Base-by-base conservation (phyloP, 2,888 invertebrate genomes). In the Rotaria magnacalcarata region DNA sequence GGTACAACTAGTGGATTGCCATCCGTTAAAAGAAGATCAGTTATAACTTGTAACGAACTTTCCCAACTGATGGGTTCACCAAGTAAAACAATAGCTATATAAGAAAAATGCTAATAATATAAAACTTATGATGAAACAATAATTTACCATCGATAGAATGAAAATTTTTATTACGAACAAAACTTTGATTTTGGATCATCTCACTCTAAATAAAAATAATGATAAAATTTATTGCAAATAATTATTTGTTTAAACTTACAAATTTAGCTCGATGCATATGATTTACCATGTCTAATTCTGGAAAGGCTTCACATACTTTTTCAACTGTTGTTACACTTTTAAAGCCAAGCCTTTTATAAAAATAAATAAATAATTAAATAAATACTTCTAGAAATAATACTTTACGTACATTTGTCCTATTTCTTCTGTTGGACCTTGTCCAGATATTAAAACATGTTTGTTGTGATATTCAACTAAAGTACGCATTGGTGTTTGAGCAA, bases 1-100 rank as follows among this genome's bases (percentile, higher is more conserved):
- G 89, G 89, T 24, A 88, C 88, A 16, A 89, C 88, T 56, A 89
- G 88, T 34, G 91, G 91, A 85, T 89, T 89, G 14, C 91, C 91
- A 85, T 90, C 89, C 0, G 91, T 90, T 86, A 90, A 87, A 47
- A 91, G 88, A 19, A 91, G 88, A 87, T 91, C 91, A 21, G 91
- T 89, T n/a, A 91, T 87, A 8, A 91, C 87, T 87, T 91, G 91
- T 7, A 91, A 89, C 86, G 90, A 89, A 4, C 89, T 89, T 88
- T 91, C 91, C 91, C 91, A 91, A 27, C 88, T 87, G 11, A 89
- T 89, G 6, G 91, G 91, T 87, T 91, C 91, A 41, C 91, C 91
- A 86, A 91, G 88, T 86, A 91, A 88, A 19, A 91, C 87, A 43
- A 91, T 88, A 34, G 90, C 91, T 90, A 88, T 41, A 27, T 16